Evolutionary conservation across 1,140 invertebrate species (phyloP).

Genomic region (Orchestia grillus): DNA sequence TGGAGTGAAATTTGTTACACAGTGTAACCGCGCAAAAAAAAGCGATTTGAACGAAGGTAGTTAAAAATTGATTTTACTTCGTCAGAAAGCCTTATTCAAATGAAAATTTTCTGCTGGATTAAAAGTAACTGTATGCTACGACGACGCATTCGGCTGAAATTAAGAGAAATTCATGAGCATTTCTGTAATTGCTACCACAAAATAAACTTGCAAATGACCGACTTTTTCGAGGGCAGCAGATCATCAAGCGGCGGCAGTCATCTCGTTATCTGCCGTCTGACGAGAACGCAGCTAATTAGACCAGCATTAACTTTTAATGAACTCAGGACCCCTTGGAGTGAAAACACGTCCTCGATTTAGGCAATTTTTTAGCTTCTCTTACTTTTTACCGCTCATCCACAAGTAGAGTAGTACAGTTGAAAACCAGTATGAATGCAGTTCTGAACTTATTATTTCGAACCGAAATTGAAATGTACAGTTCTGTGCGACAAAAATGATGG

Average conservation of each 20-base stretch:
- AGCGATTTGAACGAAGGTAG: neutral
- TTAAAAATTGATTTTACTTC: neutral
- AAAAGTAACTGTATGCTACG: neutral
- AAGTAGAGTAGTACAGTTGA: too few relatives aligned
- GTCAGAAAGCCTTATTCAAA: neutral
- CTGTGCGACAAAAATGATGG: too few relatives aligned
- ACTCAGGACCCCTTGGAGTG: neutral
- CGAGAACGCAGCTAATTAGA: neutral
- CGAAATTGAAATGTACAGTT: too few relatives aligned
- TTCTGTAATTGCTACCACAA: neutral
- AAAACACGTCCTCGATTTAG: neutral
- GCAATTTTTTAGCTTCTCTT: too few relatives aligned
- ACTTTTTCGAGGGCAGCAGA: neutral
- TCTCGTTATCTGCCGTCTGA: neutral
- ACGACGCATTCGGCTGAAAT: neutral
- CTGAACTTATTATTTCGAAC: too few relatives aligned
- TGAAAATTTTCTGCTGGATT: neutral
- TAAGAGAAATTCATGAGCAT: neutral
- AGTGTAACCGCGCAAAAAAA: neutral
- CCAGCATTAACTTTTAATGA: constrained; percentile 19
- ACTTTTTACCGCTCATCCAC: too few relatives aligned
- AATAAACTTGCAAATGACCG: neutral
- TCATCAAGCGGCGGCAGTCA: neutral
- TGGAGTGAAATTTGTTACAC: too few relatives aligned
- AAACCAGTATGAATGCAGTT: too few relatives aligned